These are phyloP conservation scores for Zaprionus tsacasi DNA, from an alignment of 1,140 invertebrate species.

Conservation along the genomic window DNA sequence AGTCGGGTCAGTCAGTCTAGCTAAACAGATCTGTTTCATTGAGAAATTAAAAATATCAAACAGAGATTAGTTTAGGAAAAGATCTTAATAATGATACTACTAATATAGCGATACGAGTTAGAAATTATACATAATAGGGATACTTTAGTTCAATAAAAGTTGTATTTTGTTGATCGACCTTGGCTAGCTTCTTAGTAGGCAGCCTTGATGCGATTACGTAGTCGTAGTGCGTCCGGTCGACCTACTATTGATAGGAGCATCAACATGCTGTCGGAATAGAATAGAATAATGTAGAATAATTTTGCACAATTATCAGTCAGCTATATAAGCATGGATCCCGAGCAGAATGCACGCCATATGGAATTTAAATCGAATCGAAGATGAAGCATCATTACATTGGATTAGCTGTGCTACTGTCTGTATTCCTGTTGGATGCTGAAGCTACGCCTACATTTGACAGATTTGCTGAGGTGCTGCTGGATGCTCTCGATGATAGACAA, in stretches of 20 bases:
- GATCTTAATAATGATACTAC: too few relatives aligned
- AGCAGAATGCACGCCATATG: not conserved
- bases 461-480: constrained; percentile 58
- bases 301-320: constrained; percentile 34
- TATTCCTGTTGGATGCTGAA: constrained; percentile 18
- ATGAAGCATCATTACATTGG: constrained; percentile 45
- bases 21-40: constrained; percentile 12
- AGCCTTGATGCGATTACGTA: not conserved
- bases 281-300: not conserved
- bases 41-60: constrained; percentile 14
- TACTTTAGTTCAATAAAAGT: not conserved
- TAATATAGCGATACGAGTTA: too few relatives aligned
- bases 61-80: not conserved
- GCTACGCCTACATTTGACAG: constrained; percentile 68
- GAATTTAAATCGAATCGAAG: constrained; percentile 17
- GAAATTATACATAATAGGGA: too few relatives aligned
- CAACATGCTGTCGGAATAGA: constrained; percentile 15
- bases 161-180: not conserved
- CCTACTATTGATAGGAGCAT: constrained; percentile 23
- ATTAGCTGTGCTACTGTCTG: constrained; percentile 1
- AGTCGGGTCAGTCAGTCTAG: constrained; percentile 34
- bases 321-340: constrained; percentile 38
- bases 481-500: constrained; percentile 35
- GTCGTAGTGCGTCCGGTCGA: not conserved
- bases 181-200: constrained; percentile 2